Evolutionary conservation across 2,888 invertebrate species (phyloP), one percentile per base, ranked within the genome.

Genomic region (Phengaris arion): DNA sequence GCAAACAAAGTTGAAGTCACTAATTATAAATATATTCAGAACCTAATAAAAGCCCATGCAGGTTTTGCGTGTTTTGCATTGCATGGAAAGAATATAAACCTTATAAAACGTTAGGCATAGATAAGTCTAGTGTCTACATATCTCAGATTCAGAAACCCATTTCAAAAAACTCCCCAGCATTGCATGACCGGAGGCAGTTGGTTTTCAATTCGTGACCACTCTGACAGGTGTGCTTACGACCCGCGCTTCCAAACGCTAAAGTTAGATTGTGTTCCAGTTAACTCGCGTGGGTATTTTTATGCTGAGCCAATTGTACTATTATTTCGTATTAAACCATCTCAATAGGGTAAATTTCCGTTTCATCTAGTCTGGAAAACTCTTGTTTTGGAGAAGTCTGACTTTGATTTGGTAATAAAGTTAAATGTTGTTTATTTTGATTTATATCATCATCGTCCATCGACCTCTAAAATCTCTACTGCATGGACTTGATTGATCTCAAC

Each of bases 141-240:
- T 64, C 64, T 12, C 9, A 6, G 64, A 35, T 64, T 64, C 22
- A 64, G 35, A 64, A 35, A 64, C 10, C 64, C 64, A 35, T 64
- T 64, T 35, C 8, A 45, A 64, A 59, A 64, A 35, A 22, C 48
- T 51, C 69, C 55, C 73, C 75, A 46, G 74, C 80, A 81, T 90
- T 79, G 91, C 91, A 89, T 92, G 91, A 84, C 83, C 83, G 81
- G 77, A 79, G 79, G 86, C 86, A 85, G 83, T 92, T 85, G 81
- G 82, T 85, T 86, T 88, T 88, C 89, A 89, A 89, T 90, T 89
- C 91, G 89, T 89, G 88, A 88, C 86, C 84, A 83, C 81, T 83
- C 84, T 85, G 85, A 87, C 86, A 87, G 86, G 86, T 89, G 86
- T 89, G 88, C 88, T 87, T 87, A 86, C 84, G 78, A 81, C 82